Percentiles rank a stretch among this genome's conserved stretches.
phyloP scores from a whole-genome alignment of 2,888 invertebrate species.

The Xylophagus ater region DNA sequence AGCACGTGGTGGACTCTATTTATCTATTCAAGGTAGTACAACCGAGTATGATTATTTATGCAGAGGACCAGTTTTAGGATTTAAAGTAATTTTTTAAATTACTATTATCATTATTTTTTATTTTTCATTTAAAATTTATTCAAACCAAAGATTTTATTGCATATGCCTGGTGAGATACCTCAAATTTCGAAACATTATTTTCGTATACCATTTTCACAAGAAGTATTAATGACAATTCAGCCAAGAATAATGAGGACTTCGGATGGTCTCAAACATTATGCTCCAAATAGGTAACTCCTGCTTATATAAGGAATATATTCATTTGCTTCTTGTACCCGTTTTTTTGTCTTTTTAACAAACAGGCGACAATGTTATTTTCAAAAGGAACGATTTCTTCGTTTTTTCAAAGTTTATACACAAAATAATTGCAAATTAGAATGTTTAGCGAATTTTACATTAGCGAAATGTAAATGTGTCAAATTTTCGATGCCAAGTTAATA shows the following conservation, averaged over 20 bases:
- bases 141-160: slow-evolving; percentile 30
- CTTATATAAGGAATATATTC: neutral
- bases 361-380: slow-evolving; percentile 53
- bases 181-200: slow-evolving; percentile 52
- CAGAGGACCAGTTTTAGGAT: slow-evolving; percentile 60
- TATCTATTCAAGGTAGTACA: slow-evolving; percentile 48
- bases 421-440: slow-evolving; percentile 57
- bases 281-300: slow-evolving; percentile 40
- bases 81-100: no score
- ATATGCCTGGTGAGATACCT: slow-evolving; percentile 35
- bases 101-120: no score
- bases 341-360: no score
- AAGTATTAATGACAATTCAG: slow-evolving; percentile 58
- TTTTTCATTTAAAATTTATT: no score
- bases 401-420: slow-evolving; percentile 53
- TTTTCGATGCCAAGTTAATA: slow-evolving; percentile 50
- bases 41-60: slow-evolving; percentile 58
- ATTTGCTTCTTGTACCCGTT: no score
- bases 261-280: slow-evolving; percentile 50
- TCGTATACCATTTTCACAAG: slow-evolving; percentile 56
- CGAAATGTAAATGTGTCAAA: slow-evolving; percentile 51
- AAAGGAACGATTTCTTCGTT: slow-evolving; percentile 46
- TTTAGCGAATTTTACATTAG: slow-evolving; percentile 48
- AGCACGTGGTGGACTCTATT: slow-evolving; percentile 50
- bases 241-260: slow-evolving; percentile 69